Conservation (phyloP, 2,797 vertebrate genomes). For the Holocentrus rufus region DNA sequence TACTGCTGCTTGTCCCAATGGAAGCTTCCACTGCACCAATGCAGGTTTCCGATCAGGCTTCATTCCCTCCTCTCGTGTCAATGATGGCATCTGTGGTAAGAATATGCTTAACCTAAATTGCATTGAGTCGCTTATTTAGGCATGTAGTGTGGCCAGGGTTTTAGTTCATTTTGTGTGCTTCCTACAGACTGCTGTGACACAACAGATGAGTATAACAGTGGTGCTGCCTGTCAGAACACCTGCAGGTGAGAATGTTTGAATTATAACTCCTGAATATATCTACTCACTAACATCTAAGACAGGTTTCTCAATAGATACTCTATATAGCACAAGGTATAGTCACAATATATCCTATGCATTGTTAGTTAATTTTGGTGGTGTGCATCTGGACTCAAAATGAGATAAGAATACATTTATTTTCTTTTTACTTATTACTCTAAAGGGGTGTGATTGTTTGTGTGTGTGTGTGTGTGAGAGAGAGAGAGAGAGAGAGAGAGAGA, state of each 20-base stretch:
- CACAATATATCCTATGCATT: neutral
- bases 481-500: too few species aligned
- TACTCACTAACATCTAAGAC: neutral
- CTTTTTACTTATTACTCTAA: neutral
- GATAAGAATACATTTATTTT: neutral
- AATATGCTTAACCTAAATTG: neutral
- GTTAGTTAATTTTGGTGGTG: neutral
- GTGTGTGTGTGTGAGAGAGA: neutral
- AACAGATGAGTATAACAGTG: constrained; percentile 94
- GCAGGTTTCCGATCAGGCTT: constrained; percentile 86
- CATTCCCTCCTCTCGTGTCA: constrained; percentile 90
- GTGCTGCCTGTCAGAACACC: constrained; percentile 88
- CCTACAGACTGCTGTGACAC: constrained; percentile 91
- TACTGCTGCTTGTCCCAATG: constrained; percentile 90
- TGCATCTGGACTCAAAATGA: neutral
- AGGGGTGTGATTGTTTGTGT: neutral
- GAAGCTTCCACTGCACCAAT: constrained; percentile 92
- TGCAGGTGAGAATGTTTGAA: constrained; percentile 83
- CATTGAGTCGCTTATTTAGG: neutral
- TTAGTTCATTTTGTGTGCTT: neutral
- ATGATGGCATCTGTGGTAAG: constrained; percentile 93
- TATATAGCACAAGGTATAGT: neutral
- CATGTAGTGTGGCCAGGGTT: neutral
- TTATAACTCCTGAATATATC: neutral
- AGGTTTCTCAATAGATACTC: neutral